Base-by-base conservation (phyloP, 2,797 vertebrate species). In the Pangasius sanitwongsei region DNA sequence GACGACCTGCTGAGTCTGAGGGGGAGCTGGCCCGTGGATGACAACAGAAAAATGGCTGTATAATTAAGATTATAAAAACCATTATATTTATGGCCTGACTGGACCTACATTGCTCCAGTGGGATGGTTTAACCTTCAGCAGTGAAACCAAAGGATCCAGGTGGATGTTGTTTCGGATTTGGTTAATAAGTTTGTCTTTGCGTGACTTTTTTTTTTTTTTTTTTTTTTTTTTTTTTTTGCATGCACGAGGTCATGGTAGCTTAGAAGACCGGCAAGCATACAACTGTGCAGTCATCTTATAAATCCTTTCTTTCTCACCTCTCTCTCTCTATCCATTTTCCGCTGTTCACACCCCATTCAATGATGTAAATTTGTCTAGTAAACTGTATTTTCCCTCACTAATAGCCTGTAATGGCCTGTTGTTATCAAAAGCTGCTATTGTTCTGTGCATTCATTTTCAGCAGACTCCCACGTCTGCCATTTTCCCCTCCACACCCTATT, bases 21-120 rank as follows among this genome's bases (percentile, higher is more conserved):
- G 92, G 92, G 88, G 91, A 92, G 91, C 93, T 94, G 95, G 93
- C 89, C 88, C 82, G 44, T 53, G 91, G 48, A 90, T 90, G 88
- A 94, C 90, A 93, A 92, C 92, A 93, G 90, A 94, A 93, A 92
- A 93, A 93, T 91, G 78, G 91, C 90, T 93, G 89, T 89, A 89
- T 92, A 94, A 94, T 94, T 93, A 94, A 92, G 93, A 94, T 92
- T 88, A 92, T 92, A 92, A 94, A 94, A 93, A 92, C 5, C 6
- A 25, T 88, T 87, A 89, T 90, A 93, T 94, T 95, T 94, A 95
- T 85, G 87, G 87, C 91, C 87, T 75, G 12, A 7, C 18, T 77
- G 18, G 59, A 86, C 41, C 88, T 81, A 28, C 74, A 89, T n/a
- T 59, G 63, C 88, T 90, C 82, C 85, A 18, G 61, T 28, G 84